A percentile compares a stretch with the other conserved stretches of the same genome.
Conservation (phyloP, 2,113 vertebrate genomes). For the Xiphorhynchus elegans region DNA sequence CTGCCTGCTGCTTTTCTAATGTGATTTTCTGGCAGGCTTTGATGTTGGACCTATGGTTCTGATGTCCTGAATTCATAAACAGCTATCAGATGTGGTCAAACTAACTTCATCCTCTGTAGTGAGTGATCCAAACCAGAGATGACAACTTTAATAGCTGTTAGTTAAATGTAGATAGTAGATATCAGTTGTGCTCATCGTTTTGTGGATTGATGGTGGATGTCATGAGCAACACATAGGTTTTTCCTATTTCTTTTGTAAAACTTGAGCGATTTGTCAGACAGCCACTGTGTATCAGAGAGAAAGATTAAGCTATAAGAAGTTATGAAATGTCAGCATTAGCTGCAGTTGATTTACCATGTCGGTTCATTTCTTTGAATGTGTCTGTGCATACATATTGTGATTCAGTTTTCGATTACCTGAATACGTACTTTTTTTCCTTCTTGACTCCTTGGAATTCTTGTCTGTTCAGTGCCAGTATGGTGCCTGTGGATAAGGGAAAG, state of each 20-base stretch:
- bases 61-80: not conserved
- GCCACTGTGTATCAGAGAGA: slow-evolving; percentile 2
- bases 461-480: not conserved
- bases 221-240: not conserved
- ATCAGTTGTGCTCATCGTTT: not conserved
- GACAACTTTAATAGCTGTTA: slow-evolving; percentile 36
- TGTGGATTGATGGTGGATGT: slow-evolving; percentile 2
- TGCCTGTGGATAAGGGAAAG: not conserved
- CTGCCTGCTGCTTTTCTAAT: not conserved
- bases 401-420: not conserved
- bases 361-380: slow-evolving; percentile 13
- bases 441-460: not conserved
- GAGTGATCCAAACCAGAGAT: not conserved
- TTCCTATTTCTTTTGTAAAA: slow-evolving; percentile 24
- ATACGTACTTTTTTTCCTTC: not conserved
- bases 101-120: not conserved
- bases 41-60: not conserved
- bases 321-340: slow-evolving; percentile 7
- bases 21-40: not conserved
- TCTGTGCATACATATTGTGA: not conserved
- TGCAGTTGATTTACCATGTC: not conserved
- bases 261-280: slow-evolving; percentile 22
- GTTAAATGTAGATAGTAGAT: not conserved
- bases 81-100: not conserved
- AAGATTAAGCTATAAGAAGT: slow-evolving; percentile 20